Evolutionary conservation across 2,113 vertebrate species (phyloP).

Genomic region (Paradisaea rubra): DNA sequence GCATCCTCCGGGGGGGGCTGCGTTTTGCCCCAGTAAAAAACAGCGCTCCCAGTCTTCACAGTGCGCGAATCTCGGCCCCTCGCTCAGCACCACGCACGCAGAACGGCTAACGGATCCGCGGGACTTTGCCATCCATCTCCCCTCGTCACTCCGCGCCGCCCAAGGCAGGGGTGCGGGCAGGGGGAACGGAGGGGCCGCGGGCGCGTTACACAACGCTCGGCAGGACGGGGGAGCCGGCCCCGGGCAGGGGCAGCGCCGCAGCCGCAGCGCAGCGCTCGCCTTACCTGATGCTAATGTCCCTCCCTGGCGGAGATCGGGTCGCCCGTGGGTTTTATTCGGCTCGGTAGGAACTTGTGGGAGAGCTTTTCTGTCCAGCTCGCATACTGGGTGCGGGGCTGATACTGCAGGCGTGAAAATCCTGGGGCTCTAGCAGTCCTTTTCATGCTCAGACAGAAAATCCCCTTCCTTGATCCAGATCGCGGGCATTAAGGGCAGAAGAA

Average conservation of each 20-base stretch:
- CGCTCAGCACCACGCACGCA: neutral
- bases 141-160: neutral
- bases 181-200: neutral
- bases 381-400: slow-evolving; percentile 71
- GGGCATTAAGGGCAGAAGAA: slow-evolving; percentile 68
- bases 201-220: slow-evolving; percentile 29
- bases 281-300: slow-evolving; percentile 77
- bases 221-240: neutral
- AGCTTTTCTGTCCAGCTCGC: slow-evolving; percentile 70
- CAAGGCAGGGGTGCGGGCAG: neutral
- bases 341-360: slow-evolving; percentile 70
- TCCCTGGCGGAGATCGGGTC: slow-evolving; percentile 60
- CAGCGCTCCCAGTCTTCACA: neutral
- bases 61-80: neutral
- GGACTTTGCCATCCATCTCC: neutral
- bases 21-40: neutral
- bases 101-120: neutral
- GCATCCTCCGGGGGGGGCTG: neutral
- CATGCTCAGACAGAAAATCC: slow-evolving; percentile 77
- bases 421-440: slow-evolving; percentile 77
- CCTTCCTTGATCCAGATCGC: slow-evolving; percentile 68
- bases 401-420: slow-evolving; percentile 71
- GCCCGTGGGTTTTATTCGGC: slow-evolving; percentile 70
- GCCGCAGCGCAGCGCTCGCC: slow-evolving; percentile 40
- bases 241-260: neutral